These are phyloP conservation scores for Tyto alba DNA, from an alignment of 2,113 vertebrate genomes.

Conservation along the genomic window DNA sequence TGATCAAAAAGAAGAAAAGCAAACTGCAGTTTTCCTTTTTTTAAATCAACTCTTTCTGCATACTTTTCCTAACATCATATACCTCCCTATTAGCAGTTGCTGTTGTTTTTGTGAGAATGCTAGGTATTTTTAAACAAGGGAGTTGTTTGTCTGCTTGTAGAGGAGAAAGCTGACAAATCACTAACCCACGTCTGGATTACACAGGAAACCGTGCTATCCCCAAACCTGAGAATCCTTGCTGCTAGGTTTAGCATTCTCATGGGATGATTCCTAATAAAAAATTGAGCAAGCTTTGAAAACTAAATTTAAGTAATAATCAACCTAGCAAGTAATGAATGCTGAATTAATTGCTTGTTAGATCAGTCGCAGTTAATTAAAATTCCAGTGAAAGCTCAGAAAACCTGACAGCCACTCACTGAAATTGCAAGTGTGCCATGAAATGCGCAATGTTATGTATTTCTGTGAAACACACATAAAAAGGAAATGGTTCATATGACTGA, in stretches of 20 bases:
- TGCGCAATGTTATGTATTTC: background rate
- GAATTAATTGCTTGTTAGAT: slow-evolving; percentile 49
- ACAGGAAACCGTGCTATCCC: background rate
- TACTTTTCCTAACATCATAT: background rate
- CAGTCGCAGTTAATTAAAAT: slow-evolving; percentile 44
- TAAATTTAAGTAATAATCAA: slow-evolving; percentile 40
- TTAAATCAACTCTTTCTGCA: background rate
- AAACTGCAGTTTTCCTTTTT: background rate
- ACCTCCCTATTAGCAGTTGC: background rate
- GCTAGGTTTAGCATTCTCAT: background rate
- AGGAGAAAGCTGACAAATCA: slow-evolving; percentile 1
- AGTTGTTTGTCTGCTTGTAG: background rate
- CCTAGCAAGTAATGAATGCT: slow-evolving; percentile 38
- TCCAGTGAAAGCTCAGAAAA: slow-evolving; percentile 7
- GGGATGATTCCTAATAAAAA: slow-evolving; percentile 24
- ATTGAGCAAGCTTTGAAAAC: background rate
- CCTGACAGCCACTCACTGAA: slow-evolving; percentile 2
- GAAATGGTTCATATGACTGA: slow-evolving; percentile 1
- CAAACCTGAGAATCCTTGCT: background rate
- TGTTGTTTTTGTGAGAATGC: background rate
- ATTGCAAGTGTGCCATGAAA: background rate
- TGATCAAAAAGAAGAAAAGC: background rate
- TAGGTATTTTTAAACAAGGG: background rate
- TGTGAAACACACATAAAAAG: background rate
- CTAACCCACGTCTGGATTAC: background rate